These are phyloP conservation scores for Nothocercus julius DNA, from an alignment of 2,113 vertebrate species.

Conservation along the genomic window DNA sequence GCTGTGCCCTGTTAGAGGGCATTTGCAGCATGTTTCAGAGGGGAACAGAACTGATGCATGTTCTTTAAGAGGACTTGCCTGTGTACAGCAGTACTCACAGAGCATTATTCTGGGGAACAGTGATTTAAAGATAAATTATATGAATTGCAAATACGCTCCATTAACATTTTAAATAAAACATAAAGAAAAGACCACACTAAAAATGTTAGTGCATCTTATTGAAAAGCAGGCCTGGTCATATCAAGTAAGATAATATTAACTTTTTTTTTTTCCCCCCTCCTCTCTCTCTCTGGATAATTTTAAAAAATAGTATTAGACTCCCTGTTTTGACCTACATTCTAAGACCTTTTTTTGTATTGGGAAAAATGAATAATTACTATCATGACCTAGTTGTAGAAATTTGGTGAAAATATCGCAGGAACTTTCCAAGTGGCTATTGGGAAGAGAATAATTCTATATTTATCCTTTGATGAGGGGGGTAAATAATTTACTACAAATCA, in stretches of 20 bases:
- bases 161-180: conserved; percentile 85
- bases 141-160: conserved; percentile 78
- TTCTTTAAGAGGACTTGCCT: conserved; percentile 76
- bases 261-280: not conserved
- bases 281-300: not conserved
- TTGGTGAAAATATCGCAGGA: not conserved
- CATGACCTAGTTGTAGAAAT: not conserved
- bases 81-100: conserved; percentile 66
- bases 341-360: not conserved
- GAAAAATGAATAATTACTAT: not conserved
- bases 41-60: conserved; percentile 74
- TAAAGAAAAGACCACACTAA: conserved; percentile 72
- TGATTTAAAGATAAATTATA: conserved; percentile 80
- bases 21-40: conserved; percentile 77
- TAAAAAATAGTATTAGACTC: not conserved
- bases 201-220: conserved; percentile 55
- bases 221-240: conserved; percentile 58
- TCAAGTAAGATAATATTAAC: conserved; percentile 24
- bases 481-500: conserved; percentile 15
- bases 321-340: conserved; percentile 10
- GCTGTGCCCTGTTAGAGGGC: conserved; percentile 81
- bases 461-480: not conserved
- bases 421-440: not conserved
- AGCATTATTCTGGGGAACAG: conserved; percentile 75
- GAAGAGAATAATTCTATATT: conserved; percentile 23